Evolutionary conservation across 1,140 invertebrate species (phyloP).

Genomic region (Anthonomus grandis): DNA sequence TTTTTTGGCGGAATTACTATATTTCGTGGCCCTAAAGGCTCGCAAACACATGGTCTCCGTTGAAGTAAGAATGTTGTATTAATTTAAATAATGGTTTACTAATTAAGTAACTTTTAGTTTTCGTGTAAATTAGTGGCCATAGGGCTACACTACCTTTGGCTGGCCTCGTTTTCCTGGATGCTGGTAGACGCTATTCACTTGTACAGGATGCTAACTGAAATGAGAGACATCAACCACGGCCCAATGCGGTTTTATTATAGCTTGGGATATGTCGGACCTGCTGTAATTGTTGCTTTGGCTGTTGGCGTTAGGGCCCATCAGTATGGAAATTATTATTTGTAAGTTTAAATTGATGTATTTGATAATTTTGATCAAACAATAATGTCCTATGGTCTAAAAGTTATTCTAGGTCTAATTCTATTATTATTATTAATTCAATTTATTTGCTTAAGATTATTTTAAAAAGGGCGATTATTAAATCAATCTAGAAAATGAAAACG

Average conservation of each 20-base stretch:
- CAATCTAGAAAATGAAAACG: too few relatives aligned
- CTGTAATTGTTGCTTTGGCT: conserved; percentile 84
- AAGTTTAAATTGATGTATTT: conserved; percentile 51
- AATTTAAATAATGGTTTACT: not conserved
- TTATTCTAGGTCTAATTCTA: too few relatives aligned
- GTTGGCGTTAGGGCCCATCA: conserved; percentile 92
- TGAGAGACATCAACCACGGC: conserved; percentile 94
- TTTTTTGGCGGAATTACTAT: conserved; percentile 80
- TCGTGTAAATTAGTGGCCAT: conserved; percentile 89
- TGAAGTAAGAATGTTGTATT: conserved; percentile 53
- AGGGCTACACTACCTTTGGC: conserved; percentile 88
- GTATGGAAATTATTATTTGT: conserved; percentile 93
- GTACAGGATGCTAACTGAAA: conserved; percentile 91
- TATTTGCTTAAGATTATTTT: too few relatives aligned
- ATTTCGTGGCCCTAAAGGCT: conserved; percentile 81
- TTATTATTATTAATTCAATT: too few relatives aligned
- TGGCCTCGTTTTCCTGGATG: conserved; percentile 86
- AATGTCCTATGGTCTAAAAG: too few relatives aligned
- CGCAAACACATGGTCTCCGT: conserved; percentile 69
- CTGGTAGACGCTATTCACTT: conserved; percentile 89
- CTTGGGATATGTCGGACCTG: conserved; percentile 92
- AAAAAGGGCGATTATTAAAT: too few relatives aligned
- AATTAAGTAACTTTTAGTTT: conserved; percentile 53
- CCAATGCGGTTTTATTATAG: conserved; percentile 92
- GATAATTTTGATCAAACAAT: too few relatives aligned